These are phyloP conservation scores for Caenorhabditis imperialis DNA, from an alignment of 2,888 invertebrate species.

Conservation along the genomic window DNA sequence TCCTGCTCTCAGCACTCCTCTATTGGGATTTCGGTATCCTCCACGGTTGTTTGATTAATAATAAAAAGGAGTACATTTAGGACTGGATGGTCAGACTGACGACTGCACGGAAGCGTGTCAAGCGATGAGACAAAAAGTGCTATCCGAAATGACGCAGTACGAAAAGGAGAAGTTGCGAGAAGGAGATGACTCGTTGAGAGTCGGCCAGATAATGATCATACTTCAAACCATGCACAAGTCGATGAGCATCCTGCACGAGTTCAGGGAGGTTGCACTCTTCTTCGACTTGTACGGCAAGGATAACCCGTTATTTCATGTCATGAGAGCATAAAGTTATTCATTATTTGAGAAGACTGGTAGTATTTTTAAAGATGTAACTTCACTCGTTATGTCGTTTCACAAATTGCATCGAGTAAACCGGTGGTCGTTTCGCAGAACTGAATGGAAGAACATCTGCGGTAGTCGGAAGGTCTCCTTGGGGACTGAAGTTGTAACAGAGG, in stretches of 20 bases:
- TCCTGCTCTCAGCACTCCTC: conserved; percentile 2
- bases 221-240: not conserved
- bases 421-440: conserved; percentile 13
- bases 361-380: too few relatives aligned
- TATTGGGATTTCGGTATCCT: conserved; percentile 29
- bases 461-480: conserved; percentile 8
- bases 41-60: too few relatives aligned
- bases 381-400: conserved; percentile 10
- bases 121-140: too few relatives aligned
- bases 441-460: conserved; percentile 13
- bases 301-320: too few relatives aligned
- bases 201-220: conserved; percentile 9
- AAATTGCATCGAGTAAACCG: conserved; percentile 18
- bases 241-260: not conserved
- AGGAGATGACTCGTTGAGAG: not conserved
- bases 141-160: conserved; percentile 7
- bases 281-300: too few relatives aligned
- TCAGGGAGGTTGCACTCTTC: conserved; percentile 8
- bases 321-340: too few relatives aligned
- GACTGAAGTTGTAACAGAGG: conserved; percentile 23
- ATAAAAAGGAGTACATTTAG: too few relatives aligned
- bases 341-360: too few relatives aligned
- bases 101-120: conserved; percentile 11
- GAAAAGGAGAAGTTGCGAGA: not conserved
- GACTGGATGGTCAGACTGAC: conserved; percentile 9